Percentiles rank a stretch among this genome's conserved stretches.
Evolutionary conservation across 1,140 invertebrate species (phyloP).

Genomic region (Drosophila mauritiana): DNA sequence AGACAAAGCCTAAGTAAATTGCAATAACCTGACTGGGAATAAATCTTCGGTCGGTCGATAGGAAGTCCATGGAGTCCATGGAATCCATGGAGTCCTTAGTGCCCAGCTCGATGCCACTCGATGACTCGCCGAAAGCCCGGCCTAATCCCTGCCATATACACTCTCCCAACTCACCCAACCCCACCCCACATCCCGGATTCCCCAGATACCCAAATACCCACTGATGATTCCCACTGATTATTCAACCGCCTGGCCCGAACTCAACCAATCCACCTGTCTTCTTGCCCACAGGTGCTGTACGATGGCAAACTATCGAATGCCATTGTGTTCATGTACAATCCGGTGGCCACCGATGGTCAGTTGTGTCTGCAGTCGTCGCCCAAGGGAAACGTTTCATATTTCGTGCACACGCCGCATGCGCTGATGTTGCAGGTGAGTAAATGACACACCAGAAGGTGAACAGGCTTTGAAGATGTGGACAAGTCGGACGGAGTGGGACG

Average conservation of each 20-base stretch:
- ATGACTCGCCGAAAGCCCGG: slow-evolving; percentile 59
- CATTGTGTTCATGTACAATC: slow-evolving; percentile 99
- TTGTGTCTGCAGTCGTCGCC: slow-evolving; percentile 98
- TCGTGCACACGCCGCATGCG: slow-evolving; percentile 99
- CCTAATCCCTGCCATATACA: slow-evolving; percentile 43
- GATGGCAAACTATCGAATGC: slow-evolving; percentile 98
- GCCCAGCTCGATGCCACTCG: slow-evolving; percentile 27
- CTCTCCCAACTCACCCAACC: not conserved
- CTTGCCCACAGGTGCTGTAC: slow-evolving; percentile 94
- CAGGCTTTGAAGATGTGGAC: no score
- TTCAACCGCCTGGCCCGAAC: not conserved
- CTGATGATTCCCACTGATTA: not conserved
- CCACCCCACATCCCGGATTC: not conserved
- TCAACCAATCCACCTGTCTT: not conserved
- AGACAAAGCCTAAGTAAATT: slow-evolving; percentile 54
- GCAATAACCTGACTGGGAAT: slow-evolving; percentile 50
- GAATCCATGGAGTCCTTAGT: not conserved
- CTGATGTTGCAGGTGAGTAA: slow-evolving; percentile 97
- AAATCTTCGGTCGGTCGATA: not conserved
- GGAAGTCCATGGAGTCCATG: not conserved
- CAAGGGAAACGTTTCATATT: slow-evolving; percentile 98
- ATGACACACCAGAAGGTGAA: slow-evolving; percentile 10
- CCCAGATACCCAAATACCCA: not conserved
- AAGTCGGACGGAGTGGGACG: not conserved
- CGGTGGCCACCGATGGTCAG: slow-evolving; percentile 99